Evolutionary conservation across 1,140 invertebrate genomes (phyloP), one percentile per base, ranked within the genome.

Genomic region (Hormaphis cornu): DNA sequence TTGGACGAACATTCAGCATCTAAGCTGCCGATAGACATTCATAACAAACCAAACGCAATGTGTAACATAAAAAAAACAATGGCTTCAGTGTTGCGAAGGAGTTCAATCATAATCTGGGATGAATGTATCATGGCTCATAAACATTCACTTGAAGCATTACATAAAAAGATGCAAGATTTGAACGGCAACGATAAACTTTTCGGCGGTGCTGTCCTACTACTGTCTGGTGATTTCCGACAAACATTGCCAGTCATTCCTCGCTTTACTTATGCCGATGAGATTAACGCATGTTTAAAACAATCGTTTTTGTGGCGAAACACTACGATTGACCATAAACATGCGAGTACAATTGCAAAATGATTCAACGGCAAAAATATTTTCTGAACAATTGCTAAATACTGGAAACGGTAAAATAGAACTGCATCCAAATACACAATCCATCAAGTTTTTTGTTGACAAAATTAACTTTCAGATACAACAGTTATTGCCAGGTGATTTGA

Each of bases 1-100:
- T n/a, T n/a, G n/a, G n/a, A n/a, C n/a, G 75, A 75, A 16, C 79
- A 82, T 74, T 77, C 76, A 18, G 59, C 71, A 18, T 77, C 81
- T 26, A 76, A 76, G 72, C 53, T 79, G 24, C 76, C 77, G 66
- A 56, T 72, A 22, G 74, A 74, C 28, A 80, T 10, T 9, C 59
- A 73, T 58, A 73, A 26, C 37, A 18, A 54, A 28, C 1, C 12
- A 50, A 26, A 66, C 74, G 76, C 70, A n/a, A n/a, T 69, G 30
- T 50, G 18, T 81, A 77, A 46, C 59, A 14, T 74, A 74, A 22
- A 35, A 22, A 48, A 1, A 8, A 22, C 2, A 24, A 9, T 24
- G 7, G 69, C 37, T 24, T 9, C 12, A 33, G 16, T 70, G 10
- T 20, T 70, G 8, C 40, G 35, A 50, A 20, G 46, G 72, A 73